Conservation (phyloP, 2,113 vertebrate species). For the Pygoscelis antarcticus region DNA sequence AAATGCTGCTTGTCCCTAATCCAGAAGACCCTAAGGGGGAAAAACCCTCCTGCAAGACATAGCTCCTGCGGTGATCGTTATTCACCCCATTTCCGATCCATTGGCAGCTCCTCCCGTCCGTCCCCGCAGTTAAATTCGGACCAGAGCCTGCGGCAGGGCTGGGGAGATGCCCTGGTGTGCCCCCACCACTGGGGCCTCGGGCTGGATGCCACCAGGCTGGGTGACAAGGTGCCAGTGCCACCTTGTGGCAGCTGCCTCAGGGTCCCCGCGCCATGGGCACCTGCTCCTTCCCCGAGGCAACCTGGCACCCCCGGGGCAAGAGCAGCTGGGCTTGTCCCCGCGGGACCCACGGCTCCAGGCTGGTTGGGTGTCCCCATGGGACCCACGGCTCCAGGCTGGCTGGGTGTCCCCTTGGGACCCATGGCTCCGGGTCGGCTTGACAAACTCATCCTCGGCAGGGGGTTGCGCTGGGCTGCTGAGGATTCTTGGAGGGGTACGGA, state of each 20-base stretch:
- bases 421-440: not conserved
- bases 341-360: not conserved
- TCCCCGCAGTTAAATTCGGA: rapidly evolving
- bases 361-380: not conserved
- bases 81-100: rapidly evolving
- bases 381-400: rapidly evolving
- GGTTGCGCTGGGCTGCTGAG: not conserved
- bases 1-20: not conserved
- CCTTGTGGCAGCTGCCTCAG: constrained; percentile 9
- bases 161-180: not conserved
- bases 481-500: rapidly evolving
- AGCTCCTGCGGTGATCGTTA: not conserved
- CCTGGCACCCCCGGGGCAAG: rapidly evolving
- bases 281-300: not conserved
- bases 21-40: not conserved
- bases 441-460: not conserved
- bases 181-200: no score
- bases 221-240: constrained; percentile 26
- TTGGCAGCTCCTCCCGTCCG: rapidly evolving
- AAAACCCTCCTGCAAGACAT: not conserved
- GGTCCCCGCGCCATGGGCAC: rapidly evolving
- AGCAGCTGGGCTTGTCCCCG: no score
- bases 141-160: not conserved
- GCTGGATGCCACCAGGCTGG: not conserved
- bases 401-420: not conserved